Evolutionary conservation across 2,888 invertebrate species (phyloP).

Genomic region (Stenodema calcarata): DNA sequence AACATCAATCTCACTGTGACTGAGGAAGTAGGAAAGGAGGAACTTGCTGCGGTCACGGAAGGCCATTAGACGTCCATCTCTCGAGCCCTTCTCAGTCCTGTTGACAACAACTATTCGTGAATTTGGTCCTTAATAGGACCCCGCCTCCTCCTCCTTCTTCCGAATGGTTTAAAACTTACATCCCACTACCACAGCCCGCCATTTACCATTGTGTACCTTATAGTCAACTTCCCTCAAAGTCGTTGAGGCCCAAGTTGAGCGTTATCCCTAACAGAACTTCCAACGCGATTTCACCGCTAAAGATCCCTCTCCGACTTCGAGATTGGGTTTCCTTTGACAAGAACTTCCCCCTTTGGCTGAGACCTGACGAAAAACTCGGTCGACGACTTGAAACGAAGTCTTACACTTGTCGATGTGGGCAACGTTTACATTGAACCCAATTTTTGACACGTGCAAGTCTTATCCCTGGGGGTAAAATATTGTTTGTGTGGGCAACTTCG

Average conservation of each 20-base stretch:
- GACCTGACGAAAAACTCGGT: too few species aligned
- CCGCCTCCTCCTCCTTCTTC: background rate
- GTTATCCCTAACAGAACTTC: background rate
- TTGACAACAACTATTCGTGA: background rate
- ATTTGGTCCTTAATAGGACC: background rate
- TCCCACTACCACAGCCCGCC: background rate
- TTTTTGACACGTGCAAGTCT: too few species aligned
- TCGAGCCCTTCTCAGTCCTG: background rate
- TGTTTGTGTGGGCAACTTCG: too few species aligned
- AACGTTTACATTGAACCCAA: too few species aligned
- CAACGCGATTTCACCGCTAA: background rate
- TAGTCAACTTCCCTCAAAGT: background rate
- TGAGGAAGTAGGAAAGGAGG: background rate
- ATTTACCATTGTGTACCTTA: background rate
- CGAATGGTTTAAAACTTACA: background rate
- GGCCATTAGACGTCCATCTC: background rate
- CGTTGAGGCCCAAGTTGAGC: background rate
- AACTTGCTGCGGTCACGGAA: background rate
- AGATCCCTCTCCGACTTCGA: background rate
- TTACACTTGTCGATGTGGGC: too few species aligned
- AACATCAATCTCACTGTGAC: background rate
- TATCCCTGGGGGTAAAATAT: too few species aligned
- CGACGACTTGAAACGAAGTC: too few species aligned
- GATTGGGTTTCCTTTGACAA: background rate
- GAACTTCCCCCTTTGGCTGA: background rate